Conservation (phyloP, 2,113 vertebrate genomes). For the Phaethornis superciliosus region DNA sequence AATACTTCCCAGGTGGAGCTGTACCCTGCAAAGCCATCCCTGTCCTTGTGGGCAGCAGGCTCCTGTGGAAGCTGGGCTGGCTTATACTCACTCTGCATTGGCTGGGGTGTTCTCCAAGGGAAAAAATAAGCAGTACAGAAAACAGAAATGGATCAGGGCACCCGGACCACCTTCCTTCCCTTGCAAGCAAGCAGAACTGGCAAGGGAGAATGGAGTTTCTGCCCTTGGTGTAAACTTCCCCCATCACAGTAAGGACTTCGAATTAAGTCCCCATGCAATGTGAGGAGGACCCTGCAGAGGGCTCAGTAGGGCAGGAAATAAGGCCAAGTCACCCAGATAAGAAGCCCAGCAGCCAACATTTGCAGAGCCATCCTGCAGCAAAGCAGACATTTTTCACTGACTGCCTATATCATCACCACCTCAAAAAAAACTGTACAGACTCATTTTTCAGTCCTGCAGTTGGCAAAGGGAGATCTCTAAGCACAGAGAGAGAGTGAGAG, state of each 20-base stretch:
- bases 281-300: constrained; percentile 41
- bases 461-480: neutral
- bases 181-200: neutral
- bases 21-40: neutral
- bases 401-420: neutral
- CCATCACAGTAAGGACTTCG: accelerated
- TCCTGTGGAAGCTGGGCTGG: neutral
- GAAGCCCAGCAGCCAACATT: neutral
- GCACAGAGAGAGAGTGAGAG: neutral
- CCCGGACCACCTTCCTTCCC: neutral
- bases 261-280: neutral
- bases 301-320: constrained; percentile 21
- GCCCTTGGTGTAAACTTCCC: neutral
- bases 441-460: neutral
- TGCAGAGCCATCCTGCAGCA: neutral
- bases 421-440: neutral
- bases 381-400: neutral
- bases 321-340: neutral
- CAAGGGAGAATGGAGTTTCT: neutral
- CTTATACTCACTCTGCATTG: neutral
- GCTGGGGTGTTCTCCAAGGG: neutral
- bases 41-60: neutral
- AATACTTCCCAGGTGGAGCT: neutral
- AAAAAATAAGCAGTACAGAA: neutral
- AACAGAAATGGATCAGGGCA: neutral